A percentile compares a stretch with the other conserved stretches of the same genome.
Evolutionary conservation across 2,113 vertebrate species (phyloP).

Genomic region (Carollia perspicillata): DNA sequence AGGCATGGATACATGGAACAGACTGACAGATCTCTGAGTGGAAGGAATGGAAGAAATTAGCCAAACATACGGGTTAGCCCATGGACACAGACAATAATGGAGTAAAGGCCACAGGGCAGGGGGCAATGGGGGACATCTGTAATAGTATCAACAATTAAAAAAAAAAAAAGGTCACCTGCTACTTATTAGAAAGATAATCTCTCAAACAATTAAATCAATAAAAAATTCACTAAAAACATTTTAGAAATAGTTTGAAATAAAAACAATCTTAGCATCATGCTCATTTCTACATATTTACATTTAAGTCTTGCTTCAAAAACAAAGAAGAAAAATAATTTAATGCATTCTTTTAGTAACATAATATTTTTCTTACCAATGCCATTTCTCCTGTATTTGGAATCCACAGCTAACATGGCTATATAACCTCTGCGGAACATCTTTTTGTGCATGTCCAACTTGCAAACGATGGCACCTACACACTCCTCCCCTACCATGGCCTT

Average conservation of each 20-base stretch:
- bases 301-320: conserved; percentile 51
- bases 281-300: conserved; percentile 49
- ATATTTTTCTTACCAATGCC: conserved; percentile 93
- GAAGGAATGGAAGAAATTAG: too few species aligned
- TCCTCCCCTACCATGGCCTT: conserved; percentile 99
- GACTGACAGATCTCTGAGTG: too few species aligned
- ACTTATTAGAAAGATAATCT: conserved; percentile 43
- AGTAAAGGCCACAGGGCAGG: too few species aligned
- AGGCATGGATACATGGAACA: too few species aligned
- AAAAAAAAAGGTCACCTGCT: background rate
- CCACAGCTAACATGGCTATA: conserved; percentile 99
- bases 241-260: conserved; percentile 23
- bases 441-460: conserved; percentile 99
- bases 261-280: conserved; percentile 20
- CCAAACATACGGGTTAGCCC: too few species aligned
- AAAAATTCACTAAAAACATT: conserved; percentile 7
- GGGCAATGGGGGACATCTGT: too few species aligned
- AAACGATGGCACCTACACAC: conserved; percentile 99
- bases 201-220: conserved; percentile 5
- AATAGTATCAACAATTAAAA: too few species aligned
- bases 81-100: too few species aligned
- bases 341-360: conserved; percentile 48
- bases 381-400: conserved; percentile 99
- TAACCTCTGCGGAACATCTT: conserved; percentile 99
- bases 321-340: conserved; percentile 64